phyloP scores from a whole-genome alignment of 2,113 vertebrate genomes.

The Xiphophorus couchianus region DNA sequence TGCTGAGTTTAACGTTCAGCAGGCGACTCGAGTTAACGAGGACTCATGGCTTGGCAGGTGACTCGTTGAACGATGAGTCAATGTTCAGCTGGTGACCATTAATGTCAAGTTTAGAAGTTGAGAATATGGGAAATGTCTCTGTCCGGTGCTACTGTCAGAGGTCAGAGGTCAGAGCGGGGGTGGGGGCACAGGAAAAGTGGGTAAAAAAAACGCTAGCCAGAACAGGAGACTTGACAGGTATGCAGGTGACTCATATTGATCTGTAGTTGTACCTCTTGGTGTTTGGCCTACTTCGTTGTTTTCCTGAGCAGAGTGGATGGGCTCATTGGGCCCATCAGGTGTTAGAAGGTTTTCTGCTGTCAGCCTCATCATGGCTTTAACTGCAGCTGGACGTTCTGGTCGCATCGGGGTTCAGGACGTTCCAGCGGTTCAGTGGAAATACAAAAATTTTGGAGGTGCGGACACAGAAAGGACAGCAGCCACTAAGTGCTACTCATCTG shows the following conservation, averaged over 20 bases:
- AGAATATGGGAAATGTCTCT: no score
- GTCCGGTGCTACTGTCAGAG: no score
- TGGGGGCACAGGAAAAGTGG: no score
- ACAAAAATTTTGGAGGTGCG: neutral
- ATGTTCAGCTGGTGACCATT: no score
- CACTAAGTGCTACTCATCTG: neutral
- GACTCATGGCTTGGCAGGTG: no score
- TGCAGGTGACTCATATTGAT: neutral
- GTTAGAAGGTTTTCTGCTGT: neutral
- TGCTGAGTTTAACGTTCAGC: neutral
- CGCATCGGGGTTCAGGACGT: neutral
- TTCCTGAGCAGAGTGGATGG: neutral
- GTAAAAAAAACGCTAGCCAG: no score
- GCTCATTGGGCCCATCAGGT: neutral
- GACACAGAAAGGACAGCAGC: neutral
- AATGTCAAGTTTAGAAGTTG: no score
- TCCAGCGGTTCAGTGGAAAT: neutral
- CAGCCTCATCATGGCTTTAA: neutral
- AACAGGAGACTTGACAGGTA: no score
- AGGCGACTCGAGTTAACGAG: neutral
- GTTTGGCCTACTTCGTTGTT: neutral
- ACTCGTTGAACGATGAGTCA: no score
- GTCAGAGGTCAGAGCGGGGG: no score
- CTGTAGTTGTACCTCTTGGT: neutral
- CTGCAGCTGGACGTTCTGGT: neutral